phyloP scores from a whole-genome alignment of 2,797 vertebrate species.

The Salarias fasciatus region DNA sequence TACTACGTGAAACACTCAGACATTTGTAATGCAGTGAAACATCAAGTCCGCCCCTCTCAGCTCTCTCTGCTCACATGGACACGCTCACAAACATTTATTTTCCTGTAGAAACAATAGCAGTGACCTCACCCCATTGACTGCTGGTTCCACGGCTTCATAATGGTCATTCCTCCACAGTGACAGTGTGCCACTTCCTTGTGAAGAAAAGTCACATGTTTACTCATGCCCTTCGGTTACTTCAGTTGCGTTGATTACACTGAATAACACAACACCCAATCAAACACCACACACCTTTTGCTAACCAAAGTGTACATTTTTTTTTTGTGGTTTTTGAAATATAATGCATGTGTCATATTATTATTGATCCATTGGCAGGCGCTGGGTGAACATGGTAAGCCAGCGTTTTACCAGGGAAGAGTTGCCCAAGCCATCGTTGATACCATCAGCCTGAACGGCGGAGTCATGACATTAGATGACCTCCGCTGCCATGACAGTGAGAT shows the following conservation, averaged over 20 bases:
- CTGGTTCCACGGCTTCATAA: slow-evolving; percentile 21
- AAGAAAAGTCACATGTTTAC: slow-evolving; percentile 13
- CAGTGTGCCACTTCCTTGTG: slow-evolving; percentile 13
- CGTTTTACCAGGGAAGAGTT: slow-evolving; percentile 79
- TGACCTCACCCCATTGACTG: slow-evolving; percentile 57
- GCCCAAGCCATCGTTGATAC: slow-evolving; percentile 72
- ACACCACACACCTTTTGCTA: not conserved
- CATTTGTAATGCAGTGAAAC: slow-evolving; percentile 14
- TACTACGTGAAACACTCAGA: slow-evolving; percentile 14
- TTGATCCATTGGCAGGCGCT: slow-evolving; percentile 61
- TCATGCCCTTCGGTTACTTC: slow-evolving; percentile 16
- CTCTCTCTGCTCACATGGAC: not conserved
- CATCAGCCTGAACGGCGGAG: slow-evolving; percentile 70
- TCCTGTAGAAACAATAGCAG: slow-evolving; percentile 48
- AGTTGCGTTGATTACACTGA: slow-evolving; percentile 10
- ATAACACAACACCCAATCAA: not conserved
- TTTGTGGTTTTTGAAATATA: not conserved
- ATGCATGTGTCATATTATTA: no score
- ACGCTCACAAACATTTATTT: slow-evolving; percentile 1
- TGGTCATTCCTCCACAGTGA: slow-evolving; percentile 37
- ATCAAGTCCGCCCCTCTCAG: not conserved
- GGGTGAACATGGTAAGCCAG: slow-evolving; percentile 69
- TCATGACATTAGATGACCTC: slow-evolving; percentile 79
- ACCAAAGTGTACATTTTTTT: not conserved
- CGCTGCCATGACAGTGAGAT: slow-evolving; percentile 77